Evolutionary conservation across 2,113 vertebrate species (phyloP), one percentile per base, ranked within the genome.

Genomic region (Scatophagus argus): DNA sequence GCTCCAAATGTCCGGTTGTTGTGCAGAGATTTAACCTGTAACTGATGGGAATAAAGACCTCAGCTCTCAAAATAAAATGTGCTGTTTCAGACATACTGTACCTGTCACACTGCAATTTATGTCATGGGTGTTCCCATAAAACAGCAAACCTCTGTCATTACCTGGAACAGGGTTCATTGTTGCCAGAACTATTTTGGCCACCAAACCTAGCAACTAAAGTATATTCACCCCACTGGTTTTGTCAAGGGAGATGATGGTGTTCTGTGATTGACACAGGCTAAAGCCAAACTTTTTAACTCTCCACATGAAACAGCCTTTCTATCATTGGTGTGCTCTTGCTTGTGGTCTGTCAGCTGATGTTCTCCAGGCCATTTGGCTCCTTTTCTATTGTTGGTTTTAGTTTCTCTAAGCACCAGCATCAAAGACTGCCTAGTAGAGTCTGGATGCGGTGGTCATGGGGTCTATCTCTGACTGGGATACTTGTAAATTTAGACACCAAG

Each of bases 71-170:
- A 86, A 82, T 76, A 76, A 74, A 84, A 56, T 54, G 49, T 58
- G 62, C 73, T 66, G 47, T 69, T 85, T 79, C 60, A 61, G 66
- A 73, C 47, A 8, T 46, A 51, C 77, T 79, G 64, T 81, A 74
- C 65, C 76, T 84, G 88, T 92, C 87, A 85, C 34, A 31, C 83
- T 21, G 44, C 79, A 87, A 84, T 91, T 88, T 85, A 87, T 85
- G 59, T 61, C 32, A 36, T 47, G 79, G 84, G 65, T 85, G 86
- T 85, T 84, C 74, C 85, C 61, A 59, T 85, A 83, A 84, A 86
- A 79, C 83, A 82, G 77, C 54, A 70, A 87, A 93, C 68, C 73
- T 56, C 83, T 87, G 85, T 91, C 81, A 91, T 94, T 91, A 92
- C 86, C 86, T 90, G 87, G 82, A 88, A 85, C 60, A 58, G 51